Percentiles rank a stretch among this genome's conserved stretches.
These are phyloP conservation scores for Melangyna quadrimaculata DNA, from an alignment of 2,888 invertebrate genomes.

Conservation along the genomic window DNA sequence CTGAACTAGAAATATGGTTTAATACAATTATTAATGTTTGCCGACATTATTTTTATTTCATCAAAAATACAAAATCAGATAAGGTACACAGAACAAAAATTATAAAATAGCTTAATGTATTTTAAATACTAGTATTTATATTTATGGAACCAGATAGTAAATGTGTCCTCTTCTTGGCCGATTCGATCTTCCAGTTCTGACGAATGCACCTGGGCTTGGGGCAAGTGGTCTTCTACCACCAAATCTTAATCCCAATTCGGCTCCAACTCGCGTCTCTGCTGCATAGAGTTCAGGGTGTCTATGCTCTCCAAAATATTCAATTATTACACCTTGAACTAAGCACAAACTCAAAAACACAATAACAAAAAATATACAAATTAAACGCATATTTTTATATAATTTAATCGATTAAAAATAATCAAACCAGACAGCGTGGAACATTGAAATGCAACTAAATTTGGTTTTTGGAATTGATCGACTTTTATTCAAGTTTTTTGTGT, in stretches of 20 bases:
- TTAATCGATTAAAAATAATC: no score
- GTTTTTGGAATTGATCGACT: background rate
- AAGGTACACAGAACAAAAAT: no score
- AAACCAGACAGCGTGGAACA: no score
- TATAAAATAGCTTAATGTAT: no score
- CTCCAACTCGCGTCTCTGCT: background rate
- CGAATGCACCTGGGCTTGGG: background rate
- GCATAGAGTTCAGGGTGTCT: constrained; percentile 3
- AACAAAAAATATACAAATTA: background rate
- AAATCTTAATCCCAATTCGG: constrained; percentile 9
- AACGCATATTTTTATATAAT: no score
- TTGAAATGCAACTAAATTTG: background rate
- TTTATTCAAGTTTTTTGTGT: background rate
- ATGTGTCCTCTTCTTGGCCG: background rate
- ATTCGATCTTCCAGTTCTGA: background rate
- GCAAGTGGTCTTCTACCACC: background rate
- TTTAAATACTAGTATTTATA: no score
- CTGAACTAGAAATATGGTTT: no score
- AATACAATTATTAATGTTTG: no score
- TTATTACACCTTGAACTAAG: background rate
- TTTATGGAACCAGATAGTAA: background rate
- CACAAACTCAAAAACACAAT: background rate
- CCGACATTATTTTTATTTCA: no score
- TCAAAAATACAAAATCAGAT: no score
- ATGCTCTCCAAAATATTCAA: constrained; percentile 1